Evolutionary conservation across 2,113 vertebrate species (phyloP).

Genomic region (Cryptomyrus ogoouensis): DNA sequence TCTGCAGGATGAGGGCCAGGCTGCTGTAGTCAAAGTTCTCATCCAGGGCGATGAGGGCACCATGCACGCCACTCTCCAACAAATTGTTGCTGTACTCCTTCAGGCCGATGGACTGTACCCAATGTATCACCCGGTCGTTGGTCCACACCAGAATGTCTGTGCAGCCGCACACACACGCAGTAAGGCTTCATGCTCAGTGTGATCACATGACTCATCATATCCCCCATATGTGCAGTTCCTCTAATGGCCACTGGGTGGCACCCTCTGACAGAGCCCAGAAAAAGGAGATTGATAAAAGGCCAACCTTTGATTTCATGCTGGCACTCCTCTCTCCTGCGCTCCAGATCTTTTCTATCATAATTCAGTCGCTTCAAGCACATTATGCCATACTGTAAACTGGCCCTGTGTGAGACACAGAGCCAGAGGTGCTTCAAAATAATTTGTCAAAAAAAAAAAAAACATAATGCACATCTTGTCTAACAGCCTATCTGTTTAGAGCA

Average conservation of each 20-base stretch:
- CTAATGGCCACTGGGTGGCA: slow-evolving; percentile 25
- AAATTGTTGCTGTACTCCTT: slow-evolving; percentile 85
- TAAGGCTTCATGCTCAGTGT: slow-evolving; percentile 25
- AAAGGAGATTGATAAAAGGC: neutral
- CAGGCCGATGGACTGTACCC: slow-evolving; percentile 87
- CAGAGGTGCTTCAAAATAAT: slow-evolving; percentile 1
- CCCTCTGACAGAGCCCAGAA: slow-evolving; percentile 20
- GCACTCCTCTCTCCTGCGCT: slow-evolving; percentile 82
- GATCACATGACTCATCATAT: slow-evolving; percentile 30
- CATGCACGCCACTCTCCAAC: slow-evolving; percentile 82
- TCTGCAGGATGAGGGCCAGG: slow-evolving; percentile 86
- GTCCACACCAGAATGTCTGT: slow-evolving; percentile 92
- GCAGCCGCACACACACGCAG: neutral
- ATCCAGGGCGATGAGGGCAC: slow-evolving; percentile 80
- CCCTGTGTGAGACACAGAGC: slow-evolving; percentile 54
- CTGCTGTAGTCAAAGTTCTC: slow-evolving; percentile 93
- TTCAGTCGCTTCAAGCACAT: slow-evolving; percentile 97
- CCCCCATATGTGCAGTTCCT: slow-evolving; percentile 23
- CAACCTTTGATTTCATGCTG: slow-evolving; percentile 86
- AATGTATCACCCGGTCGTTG: slow-evolving; percentile 90
- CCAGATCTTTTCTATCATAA: slow-evolving; percentile 93
- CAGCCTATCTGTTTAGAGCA: too few relatives aligned
- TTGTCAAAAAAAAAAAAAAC: neutral
- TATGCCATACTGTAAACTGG: slow-evolving; percentile 93
- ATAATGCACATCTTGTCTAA: neutral